Conservation (phyloP, 2,888 invertebrate species). For the Argyresthia albistria region DNA sequence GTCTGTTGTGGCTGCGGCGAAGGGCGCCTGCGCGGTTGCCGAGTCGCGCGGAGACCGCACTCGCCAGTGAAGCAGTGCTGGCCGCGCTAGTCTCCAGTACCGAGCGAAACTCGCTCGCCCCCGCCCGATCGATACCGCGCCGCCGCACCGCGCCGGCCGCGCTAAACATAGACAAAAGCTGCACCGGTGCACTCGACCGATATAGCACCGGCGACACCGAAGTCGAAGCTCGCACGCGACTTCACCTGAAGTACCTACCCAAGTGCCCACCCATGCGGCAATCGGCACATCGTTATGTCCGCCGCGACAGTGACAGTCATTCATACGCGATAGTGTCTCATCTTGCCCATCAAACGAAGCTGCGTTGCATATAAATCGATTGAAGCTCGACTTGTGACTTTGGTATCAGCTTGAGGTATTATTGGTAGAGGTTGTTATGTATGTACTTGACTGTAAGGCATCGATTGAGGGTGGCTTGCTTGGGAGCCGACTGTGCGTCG, state of each 20-base stretch:
- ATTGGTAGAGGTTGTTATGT: not conserved
- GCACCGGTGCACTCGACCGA: constrained; percentile 45
- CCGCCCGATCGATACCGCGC: constrained; percentile 32
- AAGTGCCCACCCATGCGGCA: constrained; percentile 15
- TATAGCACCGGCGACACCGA: constrained; percentile 22
- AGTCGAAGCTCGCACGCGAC: constrained; percentile 22
- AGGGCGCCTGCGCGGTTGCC: not conserved
- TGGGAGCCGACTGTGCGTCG: constrained; percentile 35
- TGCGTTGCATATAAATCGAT: not conserved
- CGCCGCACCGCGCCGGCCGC: constrained; percentile 18
- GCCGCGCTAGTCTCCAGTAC: constrained; percentile 53
- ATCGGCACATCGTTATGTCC: constrained; percentile 11
- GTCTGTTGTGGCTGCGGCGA: not conserved
- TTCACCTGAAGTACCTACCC: constrained; percentile 16
- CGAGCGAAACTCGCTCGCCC: constrained; percentile 52
- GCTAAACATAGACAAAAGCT: constrained; percentile 47
- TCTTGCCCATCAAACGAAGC: not conserved
- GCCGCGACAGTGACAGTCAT: not conserved
- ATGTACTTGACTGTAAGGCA: constrained; percentile 16
- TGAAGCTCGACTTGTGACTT: not conserved
- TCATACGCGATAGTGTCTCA: not conserved
- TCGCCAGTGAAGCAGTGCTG: constrained; percentile 39
- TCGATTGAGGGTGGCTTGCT: constrained; percentile 48
- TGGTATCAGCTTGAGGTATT: not conserved
- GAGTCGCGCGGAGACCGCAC: constrained; percentile 21